Base-by-base conservation (phyloP, 2,797 vertebrate genomes). In the Squalus acanthias region DNA sequence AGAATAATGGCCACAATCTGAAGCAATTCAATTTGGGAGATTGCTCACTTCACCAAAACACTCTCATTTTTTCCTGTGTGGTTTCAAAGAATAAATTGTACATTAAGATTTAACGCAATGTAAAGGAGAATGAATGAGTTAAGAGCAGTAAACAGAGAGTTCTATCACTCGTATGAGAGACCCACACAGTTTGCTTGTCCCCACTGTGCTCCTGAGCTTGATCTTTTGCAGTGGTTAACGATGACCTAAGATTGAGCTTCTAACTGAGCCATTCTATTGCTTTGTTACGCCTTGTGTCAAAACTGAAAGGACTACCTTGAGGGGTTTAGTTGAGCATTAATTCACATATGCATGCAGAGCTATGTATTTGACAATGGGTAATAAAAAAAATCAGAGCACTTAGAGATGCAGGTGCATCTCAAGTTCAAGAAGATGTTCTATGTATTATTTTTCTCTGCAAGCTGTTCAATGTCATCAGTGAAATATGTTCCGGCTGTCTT, bases 401-500 rank as follows among this genome's bases (percentile, higher is more conserved):
- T 46, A 39, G 65, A 69, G 91, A 46, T 93, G 15, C n/a, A 69
- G 65, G 91, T 93, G 69, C 91, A 93, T 93, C 22, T 93, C 91
- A 93, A 46, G 63, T 93, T 93, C n/a, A 93, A 69, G 63, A 93
- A 7, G 33, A 39, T 46, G 39, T 20, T 69, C 91, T 26, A 12
- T 69, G 39, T 46, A 46, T 33, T 29, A 46, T 69, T 12, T 69
- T 69, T 46, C 65, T 67, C 89, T 39, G 65, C 69, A 91, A n/a
- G 63, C 65, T 93, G 65, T 93, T 93, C 91, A 24, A 20, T 93
- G 63, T 10, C 65, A 69, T 93, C 91, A 93, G 67, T 69, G 63
- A 69, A 69, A 69, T 93, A 69, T 93, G 91, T 93, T 93, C 91
- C 9, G n/a, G 63, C n/a, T 93, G 91, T 93, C 63, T 46, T 69